Percentiles rank a stretch among this genome's conserved stretches.
These are phyloP conservation scores for Pempheris klunzingeri DNA, from an alignment of 2,797 vertebrate genomes.

Conservation along the genomic window DNA sequence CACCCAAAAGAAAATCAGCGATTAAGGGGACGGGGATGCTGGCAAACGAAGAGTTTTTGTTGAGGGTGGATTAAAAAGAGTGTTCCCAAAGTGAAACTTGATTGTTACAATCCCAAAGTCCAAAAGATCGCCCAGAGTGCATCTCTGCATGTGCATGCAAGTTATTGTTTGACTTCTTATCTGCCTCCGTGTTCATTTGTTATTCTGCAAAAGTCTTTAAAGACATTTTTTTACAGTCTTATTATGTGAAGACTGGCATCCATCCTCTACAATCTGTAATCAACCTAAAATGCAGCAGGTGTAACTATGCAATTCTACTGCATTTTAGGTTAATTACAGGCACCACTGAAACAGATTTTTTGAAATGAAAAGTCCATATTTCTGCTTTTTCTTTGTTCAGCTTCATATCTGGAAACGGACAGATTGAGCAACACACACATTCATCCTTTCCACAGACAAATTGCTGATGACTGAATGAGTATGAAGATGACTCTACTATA, in stretches of 20 bases:
- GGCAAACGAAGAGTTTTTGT: constrained; percentile 34
- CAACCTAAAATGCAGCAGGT: background rate
- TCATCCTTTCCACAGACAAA: background rate
- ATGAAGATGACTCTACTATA: constrained; percentile 13
- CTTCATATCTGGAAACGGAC: background rate
- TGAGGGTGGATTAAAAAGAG: constrained; percentile 33
- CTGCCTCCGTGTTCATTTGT: constrained; percentile 30
- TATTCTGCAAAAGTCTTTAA: constrained; percentile 21
- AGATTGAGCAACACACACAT: constrained; percentile 1
- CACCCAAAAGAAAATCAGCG: constrained; percentile 47
- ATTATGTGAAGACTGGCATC: constrained; percentile 16
- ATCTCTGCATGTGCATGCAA: constrained; percentile 33
- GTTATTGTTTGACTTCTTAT: constrained; percentile 58
- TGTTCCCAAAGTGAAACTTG: constrained; percentile 61
- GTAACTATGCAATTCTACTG: background rate
- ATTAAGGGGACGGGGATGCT: constrained; percentile 43
- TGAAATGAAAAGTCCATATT: background rate
- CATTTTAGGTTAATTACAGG: background rate
- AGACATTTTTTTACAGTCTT: constrained; percentile 10
- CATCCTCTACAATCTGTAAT: background rate
- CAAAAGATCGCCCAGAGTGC: constrained; percentile 38
- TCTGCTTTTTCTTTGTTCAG: background rate
- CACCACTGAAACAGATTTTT: background rate
- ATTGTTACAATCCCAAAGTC: constrained; percentile 69
- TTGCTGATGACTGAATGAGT: background rate